phyloP scores from a whole-genome alignment of 2,113 vertebrate genomes.

The Elephas maximus region DNA sequence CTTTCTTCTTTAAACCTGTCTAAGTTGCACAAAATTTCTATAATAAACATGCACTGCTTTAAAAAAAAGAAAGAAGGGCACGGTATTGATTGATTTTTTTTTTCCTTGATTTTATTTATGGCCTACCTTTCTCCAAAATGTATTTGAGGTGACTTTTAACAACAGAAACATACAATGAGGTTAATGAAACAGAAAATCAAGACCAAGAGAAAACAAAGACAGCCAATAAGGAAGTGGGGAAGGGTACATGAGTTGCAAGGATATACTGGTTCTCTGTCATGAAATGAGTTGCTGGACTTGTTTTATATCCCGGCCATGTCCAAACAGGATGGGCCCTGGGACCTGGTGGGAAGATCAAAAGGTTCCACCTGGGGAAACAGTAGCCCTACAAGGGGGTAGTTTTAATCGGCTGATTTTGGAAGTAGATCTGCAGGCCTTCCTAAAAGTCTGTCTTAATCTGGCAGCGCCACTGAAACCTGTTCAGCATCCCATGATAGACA shows the following conservation, averaged over 20 bases:
- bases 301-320: background rate
- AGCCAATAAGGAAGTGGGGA: background rate
- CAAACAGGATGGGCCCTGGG: background rate
- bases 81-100: background rate
- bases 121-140: constrained; percentile 46
- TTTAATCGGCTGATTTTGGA: background rate
- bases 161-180: constrained; percentile 33
- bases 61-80: background rate
- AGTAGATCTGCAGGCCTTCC: too few relatives aligned
- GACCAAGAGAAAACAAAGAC: constrained; percentile 28
- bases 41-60: background rate
- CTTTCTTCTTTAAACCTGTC: constrained; percentile 15
- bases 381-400: background rate
- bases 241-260: background rate
- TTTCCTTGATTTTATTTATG: constrained; percentile 62
- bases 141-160: constrained; percentile 56
- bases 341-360: too few relatives aligned
- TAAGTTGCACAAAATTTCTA: constrained; percentile 51
- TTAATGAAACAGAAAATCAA: constrained; percentile 74
- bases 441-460: too few relatives aligned
- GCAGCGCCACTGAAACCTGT: background rate
- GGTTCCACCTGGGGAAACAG: background rate
- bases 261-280: background rate
- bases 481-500: background rate
- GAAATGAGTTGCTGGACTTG: background rate